These are phyloP conservation scores for Ectropis grisescens DNA, from an alignment of 1,140 invertebrate species.

Conservation along the genomic window DNA sequence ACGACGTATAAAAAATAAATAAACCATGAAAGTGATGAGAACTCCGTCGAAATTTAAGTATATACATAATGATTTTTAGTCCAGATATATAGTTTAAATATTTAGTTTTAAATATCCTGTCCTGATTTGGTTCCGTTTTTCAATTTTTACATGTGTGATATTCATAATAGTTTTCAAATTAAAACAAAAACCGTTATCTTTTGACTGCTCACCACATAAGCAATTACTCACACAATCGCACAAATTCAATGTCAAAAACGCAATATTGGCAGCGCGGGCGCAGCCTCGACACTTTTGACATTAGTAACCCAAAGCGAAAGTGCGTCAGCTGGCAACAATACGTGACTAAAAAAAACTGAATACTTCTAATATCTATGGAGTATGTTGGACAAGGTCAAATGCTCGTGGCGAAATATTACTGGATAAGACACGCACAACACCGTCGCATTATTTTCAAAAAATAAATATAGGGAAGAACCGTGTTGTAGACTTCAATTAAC, in stretches of 20 bases:
- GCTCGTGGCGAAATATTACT: slow-evolving; percentile 19
- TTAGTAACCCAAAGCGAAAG: slow-evolving; percentile 23
- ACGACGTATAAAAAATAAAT: too few relatives aligned
- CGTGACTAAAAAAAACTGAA: slow-evolving; percentile 25
- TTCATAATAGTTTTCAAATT: too few relatives aligned
- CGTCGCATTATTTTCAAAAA: slow-evolving; percentile 21
- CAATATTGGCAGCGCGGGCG: slow-evolving; percentile 6
- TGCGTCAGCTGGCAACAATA: slow-evolving; percentile 21
- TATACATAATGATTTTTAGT: too few relatives aligned
- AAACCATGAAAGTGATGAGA: too few relatives aligned
- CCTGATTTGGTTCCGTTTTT: too few relatives aligned
- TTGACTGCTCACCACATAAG: not conserved
- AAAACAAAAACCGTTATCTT: too few relatives aligned
- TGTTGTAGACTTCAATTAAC: too few relatives aligned
- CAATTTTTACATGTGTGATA: too few relatives aligned
- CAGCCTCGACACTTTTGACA: slow-evolving; percentile 16
- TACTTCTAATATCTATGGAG: slow-evolving; percentile 12
- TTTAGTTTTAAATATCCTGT: too few relatives aligned
- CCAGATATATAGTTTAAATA: too few relatives aligned
- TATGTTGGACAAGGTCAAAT: slow-evolving; percentile 26
- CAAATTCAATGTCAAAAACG: slow-evolving; percentile 20
- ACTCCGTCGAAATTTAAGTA: too few relatives aligned
- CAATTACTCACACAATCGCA: slow-evolving; percentile 1
- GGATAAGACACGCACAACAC: slow-evolving; percentile 7
- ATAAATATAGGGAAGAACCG: too few relatives aligned